phyloP scores from a whole-genome alignment of 2,888 invertebrate species.

The Nezara viridula region DNA sequence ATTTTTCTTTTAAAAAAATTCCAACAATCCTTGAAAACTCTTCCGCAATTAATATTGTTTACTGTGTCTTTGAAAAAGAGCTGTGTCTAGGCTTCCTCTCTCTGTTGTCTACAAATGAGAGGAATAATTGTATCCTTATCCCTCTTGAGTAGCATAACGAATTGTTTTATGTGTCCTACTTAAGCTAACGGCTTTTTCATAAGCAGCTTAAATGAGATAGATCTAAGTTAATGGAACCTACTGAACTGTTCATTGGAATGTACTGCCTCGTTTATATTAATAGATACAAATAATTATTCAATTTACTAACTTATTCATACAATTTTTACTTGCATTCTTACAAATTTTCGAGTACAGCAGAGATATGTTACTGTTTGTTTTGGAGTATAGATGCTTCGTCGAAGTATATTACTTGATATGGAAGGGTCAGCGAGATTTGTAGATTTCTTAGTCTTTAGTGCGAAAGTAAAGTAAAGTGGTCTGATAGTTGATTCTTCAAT shows the following conservation, averaged over 20 bases:
- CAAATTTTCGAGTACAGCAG: too few relatives aligned
- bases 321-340: too few relatives aligned
- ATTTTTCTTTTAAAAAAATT: too few relatives aligned
- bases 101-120: neutral
- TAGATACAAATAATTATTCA: neutral
- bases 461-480: too few relatives aligned
- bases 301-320: neutral
- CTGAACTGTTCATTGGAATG: neutral
- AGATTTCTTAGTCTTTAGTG: too few relatives aligned
- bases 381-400: too few relatives aligned
- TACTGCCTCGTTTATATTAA: neutral
- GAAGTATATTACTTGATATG: too few relatives aligned
- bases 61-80: neutral
- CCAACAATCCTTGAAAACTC: neutral
- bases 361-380: too few relatives aligned
- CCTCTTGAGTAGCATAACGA: neutral
- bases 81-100: neutral
- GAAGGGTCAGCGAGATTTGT: too few relatives aligned
- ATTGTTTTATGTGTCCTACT: slow-evolving; percentile 39
- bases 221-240: neutral
- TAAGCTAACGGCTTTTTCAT: slow-evolving; percentile 42
- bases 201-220: neutral
- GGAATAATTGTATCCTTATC: slow-evolving; percentile 18
- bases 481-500: too few relatives aligned
- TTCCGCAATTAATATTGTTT: neutral